A percentile compares a stretch with the other conserved stretches of the same genome.
These are phyloP conservation scores for Nothocercus nigrocapillus DNA, from an alignment of 2,113 vertebrate genomes.

Conservation along the genomic window DNA sequence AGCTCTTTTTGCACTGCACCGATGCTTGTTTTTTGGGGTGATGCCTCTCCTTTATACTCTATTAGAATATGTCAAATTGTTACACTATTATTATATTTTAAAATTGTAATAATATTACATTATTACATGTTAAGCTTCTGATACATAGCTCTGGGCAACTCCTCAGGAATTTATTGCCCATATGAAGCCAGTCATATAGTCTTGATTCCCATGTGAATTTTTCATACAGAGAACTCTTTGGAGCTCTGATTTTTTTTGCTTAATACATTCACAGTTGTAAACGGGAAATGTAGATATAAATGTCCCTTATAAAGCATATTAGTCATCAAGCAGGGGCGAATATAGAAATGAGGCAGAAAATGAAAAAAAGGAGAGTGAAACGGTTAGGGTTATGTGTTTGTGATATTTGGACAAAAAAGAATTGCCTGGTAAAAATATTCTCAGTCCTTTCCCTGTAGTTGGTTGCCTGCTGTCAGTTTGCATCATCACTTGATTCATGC, in stretches of 20 bases:
- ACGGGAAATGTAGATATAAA: neutral
- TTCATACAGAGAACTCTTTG: neutral
- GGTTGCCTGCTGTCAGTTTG: neutral
- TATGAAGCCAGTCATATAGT: neutral
- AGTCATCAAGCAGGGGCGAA: neutral
- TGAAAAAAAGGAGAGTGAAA: neutral
- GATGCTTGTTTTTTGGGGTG: neutral
- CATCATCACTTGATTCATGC: accelerated
- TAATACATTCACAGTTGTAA: neutral
- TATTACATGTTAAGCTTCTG: neutral
- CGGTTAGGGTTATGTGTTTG: neutral
- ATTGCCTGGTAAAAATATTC: neutral
- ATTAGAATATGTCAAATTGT: neutral
- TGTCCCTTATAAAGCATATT: neutral
- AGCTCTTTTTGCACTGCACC: neutral
- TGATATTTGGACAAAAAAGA: neutral
- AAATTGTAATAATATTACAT: no score
- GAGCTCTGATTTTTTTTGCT: neutral
- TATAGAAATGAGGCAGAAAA: neutral
- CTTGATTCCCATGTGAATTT: neutral
- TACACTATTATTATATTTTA: no score
- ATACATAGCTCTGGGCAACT: neutral
- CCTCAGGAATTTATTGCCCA: neutral
- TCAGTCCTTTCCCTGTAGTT: neutral
- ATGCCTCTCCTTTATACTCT: neutral